Evolutionary conservation across 2,113 vertebrate genomes (phyloP), one percentile per base, ranked within the genome.

Genomic region (Triplophysa dalaica): DNA sequence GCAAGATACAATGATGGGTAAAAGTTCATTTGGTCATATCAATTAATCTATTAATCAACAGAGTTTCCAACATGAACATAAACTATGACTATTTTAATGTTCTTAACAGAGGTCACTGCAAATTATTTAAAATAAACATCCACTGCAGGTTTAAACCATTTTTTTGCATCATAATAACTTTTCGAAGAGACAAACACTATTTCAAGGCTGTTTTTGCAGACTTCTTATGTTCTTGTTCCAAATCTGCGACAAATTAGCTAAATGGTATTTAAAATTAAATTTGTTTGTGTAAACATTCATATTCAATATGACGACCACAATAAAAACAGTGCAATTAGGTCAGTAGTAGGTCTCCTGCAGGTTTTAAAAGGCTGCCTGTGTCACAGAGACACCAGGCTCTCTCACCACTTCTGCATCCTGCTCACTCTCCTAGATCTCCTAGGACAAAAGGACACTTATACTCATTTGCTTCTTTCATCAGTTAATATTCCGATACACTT

Each of bases 31-130:
- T n/a, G 58, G 69, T 69, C 75, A 70, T 52, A 54, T 17, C 19
- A 24, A 38, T 52, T 70, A 45, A 68, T 63, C 68, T 75, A 66
- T 81, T 68, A 75, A 54, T 19, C 70, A 56, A 58, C 50, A 41
- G 4, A 43, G 52, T 75, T 50, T 78, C 64, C 45, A 75, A 75
- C 24, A 78, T 56, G 58, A 81, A 83, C 76, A 85, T 75, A 75
- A 45, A 48, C 70, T 33, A 61, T 58, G 58, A 65, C 74, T 43
- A 41, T 66, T 19, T 60, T 66, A 2, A 22, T 22, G 24, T 14
- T 80, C 50, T 19, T 5, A 63, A 4, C 8, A 78, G 61, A 67
- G 60, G 38, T 33, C 22, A 67, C 61, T 76, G 45, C 24, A 65
- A 77, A 11, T 41, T n/a, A 68, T 52, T 77, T 54, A 78, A 76